Base-by-base conservation (phyloP, 2,888 invertebrate genomes). In the Mechanitis messenoides region DNA sequence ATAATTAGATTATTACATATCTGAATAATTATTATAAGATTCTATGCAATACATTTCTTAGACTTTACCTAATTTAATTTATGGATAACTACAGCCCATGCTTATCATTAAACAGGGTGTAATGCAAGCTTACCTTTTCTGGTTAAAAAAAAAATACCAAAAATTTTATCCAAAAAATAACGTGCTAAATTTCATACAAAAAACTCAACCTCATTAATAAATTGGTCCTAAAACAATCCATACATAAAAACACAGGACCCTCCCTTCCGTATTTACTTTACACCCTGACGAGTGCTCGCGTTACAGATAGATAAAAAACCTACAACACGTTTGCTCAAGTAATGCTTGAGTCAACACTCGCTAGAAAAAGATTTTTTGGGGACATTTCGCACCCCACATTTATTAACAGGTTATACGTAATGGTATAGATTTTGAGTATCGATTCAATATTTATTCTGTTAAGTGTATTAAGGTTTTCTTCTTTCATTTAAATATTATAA, bases 321-420 rank as follows among this genome's bases (percentile, higher is more conserved):
- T 31, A 55, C 59, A 77, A 79, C 81, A 80, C 77, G 84, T 86
- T 86, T 86, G 81, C 79, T 77, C 85, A 84, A 85, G 84, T 86
- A 86, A 86, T 85, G 84, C 83, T 73, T 74, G 72, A 80, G 84
- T 84, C 84, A 86, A 86, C 84, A 85, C 69, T 66, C 69, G 72
- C 62, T 57, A 38, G 50, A 53, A 60, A 58, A 45, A 62, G 59
- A 62, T 62, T 59, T 59, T 56, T 58, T 58, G 33, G 28, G 58
- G 11, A 11, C 50, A 50, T 31, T 28, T 31, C 50, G 31, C 50
- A 31, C 50, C 42, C 42, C 42, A 2, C 9, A 7, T 5, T 42
- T 31, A 50, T 31, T 47, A 50, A n/a, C 47, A 47, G 47, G 20
- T 31, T 50, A 31, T 12, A 28, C 9, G 3, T 50, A 50, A 50